Evolutionary conservation across 2,888 invertebrate species (phyloP), one percentile per base, ranked within the genome.

Genomic region (Orchesella flavescens): DNA sequence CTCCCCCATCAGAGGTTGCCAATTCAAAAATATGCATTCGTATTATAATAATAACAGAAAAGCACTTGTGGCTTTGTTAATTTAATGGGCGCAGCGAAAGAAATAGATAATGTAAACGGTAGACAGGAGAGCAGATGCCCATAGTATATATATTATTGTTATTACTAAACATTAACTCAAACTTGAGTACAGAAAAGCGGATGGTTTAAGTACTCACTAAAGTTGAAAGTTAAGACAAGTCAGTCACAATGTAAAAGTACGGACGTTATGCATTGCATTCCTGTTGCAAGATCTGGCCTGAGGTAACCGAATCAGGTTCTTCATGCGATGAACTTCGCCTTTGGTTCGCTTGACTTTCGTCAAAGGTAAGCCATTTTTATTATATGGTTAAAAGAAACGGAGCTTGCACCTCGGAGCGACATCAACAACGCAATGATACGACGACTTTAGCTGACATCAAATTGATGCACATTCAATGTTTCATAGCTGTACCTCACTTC

Each of bases 231-330:
- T 19, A 24, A 46, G 19, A 12, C 53, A 24, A 21, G 34, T 34
- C 34, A 34, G 34, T 2, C 34, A 34, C 7, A 34, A 34, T 34
- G 7, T 34, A n/a, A n/a, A n/a, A n/a, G n/a, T n/a, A n/a, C n/a
- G n/a, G 53, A 68, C 21, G 71, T 13, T 7, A 46, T 53, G 53
- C 61, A 24, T 34, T 34, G 49, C 63, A 49, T 53, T 65, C 66
- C 43, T 71, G 63, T 49, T 4, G 55, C 55, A 77, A 12, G 65
- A 44, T 7, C 34, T 34, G 34, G 72, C 79, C 79, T 79, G n/a
- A 57, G 79, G 79, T 65, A 65, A 79, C 44, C 72, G 72, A 72
- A 79, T 79, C 79, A 79, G 72, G 79, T 79, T 79, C 65, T 72
- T 66, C 43, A n/a, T 21, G 55, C n/a, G 49, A 55, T 68, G 46